Evolutionary conservation across 2,113 vertebrate genomes (phyloP).

Genomic region (Erythrocebus patas): DNA sequence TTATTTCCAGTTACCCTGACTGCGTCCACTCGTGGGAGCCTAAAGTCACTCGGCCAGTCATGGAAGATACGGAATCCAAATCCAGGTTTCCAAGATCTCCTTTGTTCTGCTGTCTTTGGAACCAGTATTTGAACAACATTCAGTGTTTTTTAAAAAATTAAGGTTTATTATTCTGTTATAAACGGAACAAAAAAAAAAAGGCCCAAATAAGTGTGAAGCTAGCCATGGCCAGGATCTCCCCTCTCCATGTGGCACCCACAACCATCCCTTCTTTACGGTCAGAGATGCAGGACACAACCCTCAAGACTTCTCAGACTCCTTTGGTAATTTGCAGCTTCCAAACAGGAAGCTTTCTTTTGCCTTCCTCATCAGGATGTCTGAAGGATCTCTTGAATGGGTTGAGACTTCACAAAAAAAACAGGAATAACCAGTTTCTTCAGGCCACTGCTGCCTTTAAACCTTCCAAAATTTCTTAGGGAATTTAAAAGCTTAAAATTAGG

Average conservation of each 20-base stretch:
- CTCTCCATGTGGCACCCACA: background rate
- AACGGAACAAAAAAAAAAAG: background rate
- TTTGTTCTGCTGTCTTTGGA: background rate
- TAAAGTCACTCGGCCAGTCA: background rate
- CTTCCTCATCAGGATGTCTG: background rate
- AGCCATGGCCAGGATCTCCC: background rate
- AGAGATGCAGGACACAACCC: background rate
- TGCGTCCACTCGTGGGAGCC: background rate
- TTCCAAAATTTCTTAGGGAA: background rate
- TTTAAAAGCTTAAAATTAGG: background rate
- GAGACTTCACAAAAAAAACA: background rate
- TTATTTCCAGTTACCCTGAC: background rate
- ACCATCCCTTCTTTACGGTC: background rate
- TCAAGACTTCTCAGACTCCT: background rate
- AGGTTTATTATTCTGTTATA: background rate
- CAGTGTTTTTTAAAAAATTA: background rate
- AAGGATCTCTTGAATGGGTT: background rate
- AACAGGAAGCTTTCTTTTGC: background rate
- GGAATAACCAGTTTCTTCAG: background rate
- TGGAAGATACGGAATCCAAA: background rate
- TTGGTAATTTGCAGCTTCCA: background rate
- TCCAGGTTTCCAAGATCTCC: background rate
- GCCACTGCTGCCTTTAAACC: background rate
- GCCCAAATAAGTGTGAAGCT: background rate
- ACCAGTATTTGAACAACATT: background rate